Evolutionary conservation across 2,888 invertebrate genomes (phyloP).

Genomic region (Noctua pronuba): DNA sequence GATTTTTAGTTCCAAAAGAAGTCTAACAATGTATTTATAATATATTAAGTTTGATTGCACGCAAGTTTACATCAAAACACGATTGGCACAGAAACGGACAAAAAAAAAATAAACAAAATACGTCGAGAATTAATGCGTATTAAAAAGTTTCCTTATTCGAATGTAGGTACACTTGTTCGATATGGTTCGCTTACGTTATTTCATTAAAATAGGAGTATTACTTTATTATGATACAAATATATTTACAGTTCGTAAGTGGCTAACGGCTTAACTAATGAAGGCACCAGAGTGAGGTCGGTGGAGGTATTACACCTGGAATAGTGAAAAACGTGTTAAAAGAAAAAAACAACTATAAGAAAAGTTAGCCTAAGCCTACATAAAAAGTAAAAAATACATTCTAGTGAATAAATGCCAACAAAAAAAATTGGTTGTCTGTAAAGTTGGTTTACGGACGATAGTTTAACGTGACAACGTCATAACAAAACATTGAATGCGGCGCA

Average conservation of each 20-base stretch:
- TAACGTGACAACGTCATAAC: too few relatives aligned
- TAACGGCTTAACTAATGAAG: constrained; percentile 87
- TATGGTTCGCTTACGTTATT: constrained; percentile 84
- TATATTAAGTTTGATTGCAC: constrained; percentile 70
- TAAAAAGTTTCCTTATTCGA: constrained; percentile 74
- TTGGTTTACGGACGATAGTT: too few relatives aligned
- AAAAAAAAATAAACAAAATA: constrained; percentile 73
- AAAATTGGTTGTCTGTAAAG: too few relatives aligned
- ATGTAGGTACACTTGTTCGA: constrained; percentile 86
- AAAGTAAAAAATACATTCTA: not conserved
- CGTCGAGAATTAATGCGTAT: constrained; percentile 71
- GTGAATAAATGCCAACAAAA: not conserved
- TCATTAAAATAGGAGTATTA: constrained; percentile 79
- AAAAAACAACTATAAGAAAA: not conserved
- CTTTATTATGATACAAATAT: constrained; percentile 84
- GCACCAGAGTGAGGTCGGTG: constrained; percentile 90
- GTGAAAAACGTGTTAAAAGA: constrained; percentile 8
- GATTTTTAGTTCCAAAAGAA: constrained; percentile 19
- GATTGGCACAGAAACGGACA: constrained; percentile 85
- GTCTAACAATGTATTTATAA: not conserved
- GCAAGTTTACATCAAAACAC: constrained; percentile 74
- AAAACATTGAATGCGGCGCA: too few relatives aligned
- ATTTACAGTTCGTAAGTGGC: constrained; percentile 86
- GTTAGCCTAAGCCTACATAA: not conserved
- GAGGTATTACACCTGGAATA: constrained; percentile 84